Percentiles rank a stretch among this genome's conserved stretches.
These are phyloP conservation scores for Drosophila jambulina DNA, from an alignment of 1,140 invertebrate genomes.

Conservation along the genomic window DNA sequence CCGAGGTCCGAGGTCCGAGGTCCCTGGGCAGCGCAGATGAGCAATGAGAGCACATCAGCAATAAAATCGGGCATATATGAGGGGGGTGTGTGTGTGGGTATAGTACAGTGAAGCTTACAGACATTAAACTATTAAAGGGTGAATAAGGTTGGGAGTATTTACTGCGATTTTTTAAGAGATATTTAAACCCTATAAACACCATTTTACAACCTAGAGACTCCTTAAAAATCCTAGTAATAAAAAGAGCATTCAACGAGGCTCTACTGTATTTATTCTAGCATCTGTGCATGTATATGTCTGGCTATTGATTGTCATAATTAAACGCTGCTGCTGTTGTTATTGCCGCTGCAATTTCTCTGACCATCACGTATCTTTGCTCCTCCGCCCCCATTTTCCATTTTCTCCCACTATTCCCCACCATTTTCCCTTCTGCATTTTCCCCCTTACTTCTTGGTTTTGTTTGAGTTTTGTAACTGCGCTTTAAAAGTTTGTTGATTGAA, in stretches of 20 bases:
- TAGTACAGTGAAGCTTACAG: constrained; percentile 14
- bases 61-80: constrained; percentile 45
- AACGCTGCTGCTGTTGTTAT: constrained; percentile 61
- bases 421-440: not conserved
- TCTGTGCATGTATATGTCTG: constrained; percentile 36
- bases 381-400: constrained; percentile 20
- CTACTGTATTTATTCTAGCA: constrained; percentile 29
- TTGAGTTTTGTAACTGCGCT: constrained; percentile 78
- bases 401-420: constrained; percentile 3
- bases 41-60: constrained; percentile 67
- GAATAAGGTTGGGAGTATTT: not conserved
- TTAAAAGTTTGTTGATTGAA: constrained; percentile 82
- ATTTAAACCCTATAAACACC: not conserved
- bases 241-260: not conserved
- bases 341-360: constrained; percentile 50
- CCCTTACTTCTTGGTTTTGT: constrained; percentile 26
- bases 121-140: too few species aligned
- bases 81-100: constrained; percentile 21
- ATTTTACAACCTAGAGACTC: not conserved
- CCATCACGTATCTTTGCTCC: constrained; percentile 52
- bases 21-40: constrained; percentile 65
- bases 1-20: constrained; percentile 62
- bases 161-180: not conserved
- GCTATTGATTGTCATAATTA: constrained; percentile 83
- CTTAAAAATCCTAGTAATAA: not conserved